Evolutionary conservation across 2,888 invertebrate genomes (phyloP), one percentile per base, ranked within the genome.

Genomic region (Invenusta paracnida): DNA sequence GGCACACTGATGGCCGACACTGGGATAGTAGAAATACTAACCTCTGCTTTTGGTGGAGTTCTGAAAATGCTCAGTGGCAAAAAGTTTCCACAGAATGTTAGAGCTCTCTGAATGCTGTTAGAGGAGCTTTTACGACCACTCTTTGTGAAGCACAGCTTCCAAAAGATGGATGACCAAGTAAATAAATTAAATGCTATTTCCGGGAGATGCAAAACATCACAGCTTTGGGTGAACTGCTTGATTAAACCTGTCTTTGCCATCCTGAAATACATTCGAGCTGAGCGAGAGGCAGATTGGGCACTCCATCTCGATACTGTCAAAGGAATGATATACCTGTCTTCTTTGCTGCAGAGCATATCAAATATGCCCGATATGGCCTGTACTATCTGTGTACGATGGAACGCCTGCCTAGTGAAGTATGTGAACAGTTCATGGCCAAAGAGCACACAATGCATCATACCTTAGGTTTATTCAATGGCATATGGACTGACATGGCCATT

Each of bases 191-290:
- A n/a, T n/a, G n/a, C n/a, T n/a, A n/a, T n/a, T n/a, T n/a, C n/a
- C n/a, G n/a, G n/a, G n/a, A n/a, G n/a, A n/a, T n/a, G n/a, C n/a
- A n/a, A n/a, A n/a, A n/a, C n/a, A n/a, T n/a, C n/a, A n/a, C 48
- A 48, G 48, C 5, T 48, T 48, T 48, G 48, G 48, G 48, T 48
- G 48, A 48, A 48, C 48, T 48, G 48, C 48, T 17, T 48, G 48
- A 48, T 48, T 48, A 48, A 48, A n/a, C n/a, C n/a, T n/a, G n/a
- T n/a, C n/a, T n/a, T n/a, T n/a, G n/a, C 28, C 25, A 79, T 23
- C n/a, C 29, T 84, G 84, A 81, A 81, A 27, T 84, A 81, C 28
- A 81, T 84, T 23, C 73, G 79, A 23, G 84, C 84, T 23, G 84
- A 84, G 84, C 23, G 84, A n/a, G 79, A 79, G 81, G 81, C 13